These are phyloP conservation scores for Paratrypauchen microcephalus DNA, from an alignment of 2,797 vertebrate genomes.

Conservation along the genomic window DNA sequence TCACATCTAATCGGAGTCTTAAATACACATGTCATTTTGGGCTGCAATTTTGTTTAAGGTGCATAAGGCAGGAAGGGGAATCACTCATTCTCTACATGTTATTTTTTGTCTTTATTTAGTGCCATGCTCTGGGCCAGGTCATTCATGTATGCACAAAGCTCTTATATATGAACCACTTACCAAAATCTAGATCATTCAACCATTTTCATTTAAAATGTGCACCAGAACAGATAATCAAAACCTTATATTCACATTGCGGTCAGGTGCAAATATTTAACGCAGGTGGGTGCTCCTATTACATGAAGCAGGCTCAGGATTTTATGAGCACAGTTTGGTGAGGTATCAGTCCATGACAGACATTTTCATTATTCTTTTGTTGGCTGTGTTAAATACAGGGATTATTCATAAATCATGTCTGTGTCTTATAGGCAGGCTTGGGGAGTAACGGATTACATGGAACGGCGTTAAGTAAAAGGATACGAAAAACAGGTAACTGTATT, in stretches of 20 bases:
- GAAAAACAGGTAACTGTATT: too few species aligned
- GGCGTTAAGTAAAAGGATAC: too few species aligned
- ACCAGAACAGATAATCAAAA: constrained; percentile 23
- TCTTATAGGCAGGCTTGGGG: too few species aligned
- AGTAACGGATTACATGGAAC: too few species aligned
- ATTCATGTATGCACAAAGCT: constrained; percentile 14
- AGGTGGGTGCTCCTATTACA: constrained; percentile 19
- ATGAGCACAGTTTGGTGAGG: constrained; percentile 47
- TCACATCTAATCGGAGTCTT: constrained; percentile 66
- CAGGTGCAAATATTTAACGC: constrained; percentile 26
- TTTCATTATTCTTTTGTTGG: constrained; percentile 34
- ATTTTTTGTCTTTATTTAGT: constrained; percentile 4
- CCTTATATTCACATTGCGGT: constrained; percentile 29
- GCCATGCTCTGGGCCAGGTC: constrained; percentile 8
- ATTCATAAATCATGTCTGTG: too few species aligned
- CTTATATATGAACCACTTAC: constrained; percentile 13
- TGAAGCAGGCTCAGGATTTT: constrained; percentile 48
- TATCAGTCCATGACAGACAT: constrained; percentile 29
- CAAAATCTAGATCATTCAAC: constrained; percentile 22
- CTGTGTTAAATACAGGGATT: constrained; percentile 7
- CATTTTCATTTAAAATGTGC: constrained; percentile 31
- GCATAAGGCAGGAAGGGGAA: constrained; percentile 4
- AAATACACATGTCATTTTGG: constrained; percentile 52
- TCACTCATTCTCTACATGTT: neutral
- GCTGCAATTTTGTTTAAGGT: constrained; percentile 52